phyloP scores from a whole-genome alignment of 35 echinoderm and acorn worm species.

The Apostichopus californicus region DNA sequence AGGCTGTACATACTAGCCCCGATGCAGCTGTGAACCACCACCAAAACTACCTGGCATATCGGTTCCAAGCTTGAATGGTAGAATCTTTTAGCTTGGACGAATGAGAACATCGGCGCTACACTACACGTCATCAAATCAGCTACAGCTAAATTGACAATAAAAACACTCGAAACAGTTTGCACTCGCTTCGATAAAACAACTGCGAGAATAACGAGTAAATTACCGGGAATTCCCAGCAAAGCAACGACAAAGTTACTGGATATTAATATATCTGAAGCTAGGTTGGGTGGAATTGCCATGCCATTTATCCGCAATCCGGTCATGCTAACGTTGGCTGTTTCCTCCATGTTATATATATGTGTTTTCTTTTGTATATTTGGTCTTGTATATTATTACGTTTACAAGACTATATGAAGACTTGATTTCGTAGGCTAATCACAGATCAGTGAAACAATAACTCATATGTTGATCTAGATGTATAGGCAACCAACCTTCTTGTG shows the following conservation, averaged over 20 bases:
- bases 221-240: slow-evolving; percentile 1
- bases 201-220: slow-evolving; percentile 6
- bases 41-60: not conserved
- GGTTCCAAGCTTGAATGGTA: not conserved
- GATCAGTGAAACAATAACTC: no score
- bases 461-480: no score
- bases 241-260: not conserved
- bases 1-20: not conserved
- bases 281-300: not conserved
- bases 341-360: no score
- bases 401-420: no score
- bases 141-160: not conserved
- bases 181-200: slow-evolving; percentile 27
- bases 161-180: not conserved
- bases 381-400: no score
- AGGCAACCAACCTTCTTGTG: no score
- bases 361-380: no score
- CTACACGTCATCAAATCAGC: slow-evolving; percentile 9
- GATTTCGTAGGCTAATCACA: no score
- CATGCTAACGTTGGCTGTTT: no score
- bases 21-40: not conserved
- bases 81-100: not conserved
- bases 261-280: not conserved
- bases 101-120: not conserved
- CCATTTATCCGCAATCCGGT: not conserved